A percentile compares a stretch with the other conserved stretches of the same genome.
Evolutionary conservation across 2,797 vertebrate genomes (phyloP).

Genomic region (Ctenochaetus hawaiiensis): DNA sequence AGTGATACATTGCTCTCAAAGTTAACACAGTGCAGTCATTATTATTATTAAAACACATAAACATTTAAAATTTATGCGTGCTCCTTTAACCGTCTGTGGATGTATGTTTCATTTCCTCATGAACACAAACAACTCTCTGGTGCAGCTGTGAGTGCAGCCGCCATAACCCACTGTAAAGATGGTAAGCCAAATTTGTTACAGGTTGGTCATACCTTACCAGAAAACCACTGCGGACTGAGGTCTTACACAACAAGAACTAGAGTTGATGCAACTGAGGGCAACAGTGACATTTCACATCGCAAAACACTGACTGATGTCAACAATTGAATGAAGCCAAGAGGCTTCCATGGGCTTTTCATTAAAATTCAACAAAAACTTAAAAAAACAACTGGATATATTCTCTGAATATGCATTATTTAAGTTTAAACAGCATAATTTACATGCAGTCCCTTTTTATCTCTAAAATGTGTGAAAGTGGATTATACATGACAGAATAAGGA

Average conservation of each 20-base stretch:
- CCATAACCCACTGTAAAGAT: neutral
- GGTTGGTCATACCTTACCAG: constrained; percentile 27
- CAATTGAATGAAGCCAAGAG: neutral
- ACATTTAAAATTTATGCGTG: constrained; percentile 14
- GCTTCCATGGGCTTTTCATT: constrained; percentile 7
- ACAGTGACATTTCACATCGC: constrained; percentile 10
- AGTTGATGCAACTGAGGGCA: constrained; percentile 67
- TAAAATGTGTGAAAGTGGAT: neutral
- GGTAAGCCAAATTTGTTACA: constrained; percentile 7
- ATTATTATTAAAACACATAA: constrained; percentile 2
- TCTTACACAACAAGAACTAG: constrained; percentile 29
- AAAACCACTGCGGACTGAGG: constrained; percentile 31
- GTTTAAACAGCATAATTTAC: neutral
- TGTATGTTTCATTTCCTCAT: neutral
- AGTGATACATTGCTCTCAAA: neutral
- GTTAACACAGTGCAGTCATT: neutral
- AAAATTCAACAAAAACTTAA: constrained; percentile 17
- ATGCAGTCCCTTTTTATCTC: neutral
- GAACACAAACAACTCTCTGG: neutral
- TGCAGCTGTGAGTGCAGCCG: neutral
- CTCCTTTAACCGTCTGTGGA: neutral
- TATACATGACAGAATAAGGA: constrained; percentile 14
- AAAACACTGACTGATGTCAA: constrained; percentile 22
- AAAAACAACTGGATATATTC: neutral
- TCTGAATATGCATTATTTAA: neutral